Base-by-base conservation (phyloP, 2,888 invertebrate genomes). In the Trachelus tabidus region DNA sequence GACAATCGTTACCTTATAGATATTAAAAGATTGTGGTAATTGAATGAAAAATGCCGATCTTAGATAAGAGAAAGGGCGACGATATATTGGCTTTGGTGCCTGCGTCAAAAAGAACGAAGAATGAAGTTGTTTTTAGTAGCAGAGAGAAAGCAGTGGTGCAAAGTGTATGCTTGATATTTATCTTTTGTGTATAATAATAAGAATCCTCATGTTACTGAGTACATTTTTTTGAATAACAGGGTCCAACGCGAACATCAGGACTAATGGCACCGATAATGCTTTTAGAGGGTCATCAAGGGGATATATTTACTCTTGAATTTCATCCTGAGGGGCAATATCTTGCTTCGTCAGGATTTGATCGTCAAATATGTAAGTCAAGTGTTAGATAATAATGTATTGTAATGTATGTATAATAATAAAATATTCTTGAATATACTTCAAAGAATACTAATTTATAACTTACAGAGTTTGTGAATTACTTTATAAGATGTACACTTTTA, bases 261-360 rank as follows among this genome's bases (percentile, higher is more conserved):
- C 93, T 99, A 2, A 94, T 96, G 90, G 96, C 98, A 0, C 98
- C 99, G 0, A 99, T 99, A 78, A 99, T 99, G 98, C 93, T 98
- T 69, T 92, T 99, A 76, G 97, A 98, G 89, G 99, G 99, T 0
- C 99, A 99, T 90, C 97, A 98, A 90, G 99, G 98, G 12, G 99
- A 99, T 92, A 96, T 99, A 85, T 98, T 98, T 90, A 94, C 96
- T 3, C 93, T 96, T 11, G 97, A 97, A 91, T 99, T 99, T 91
- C 98, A 99, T 90, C 98, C 98, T 0, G 98, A 99, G 89, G 99
- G 99, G 6, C 96, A 97, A 87, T 96, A 98, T 89, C 92, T 99
- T 69, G 98, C 98, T 3, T 98, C 99, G 0, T 96, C 97, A 12
- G 99, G 99, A 11, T 98, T 97, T 91, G 99, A 99, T 89, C 93